Evolutionary conservation across 92 coral and sea anemone species (phyloP).

Genomic region (Desmophyllum pertusum): DNA sequence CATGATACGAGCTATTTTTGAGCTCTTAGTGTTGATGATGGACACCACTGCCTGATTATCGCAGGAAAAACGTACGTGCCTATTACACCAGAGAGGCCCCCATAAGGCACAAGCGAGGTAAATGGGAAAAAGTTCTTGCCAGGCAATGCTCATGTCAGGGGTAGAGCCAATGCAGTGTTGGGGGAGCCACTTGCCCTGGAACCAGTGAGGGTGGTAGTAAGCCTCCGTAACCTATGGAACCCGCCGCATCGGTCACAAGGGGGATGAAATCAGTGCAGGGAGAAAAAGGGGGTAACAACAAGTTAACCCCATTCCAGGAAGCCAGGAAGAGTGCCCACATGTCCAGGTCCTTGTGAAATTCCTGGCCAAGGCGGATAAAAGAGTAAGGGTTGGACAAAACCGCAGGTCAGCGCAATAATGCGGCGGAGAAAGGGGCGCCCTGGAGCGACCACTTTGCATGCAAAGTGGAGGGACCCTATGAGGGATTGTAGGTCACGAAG

Average conservation of each 20-base stretch:
- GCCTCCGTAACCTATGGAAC: not conserved
- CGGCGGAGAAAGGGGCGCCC: too few species aligned
- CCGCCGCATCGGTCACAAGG: not conserved
- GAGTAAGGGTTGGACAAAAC: not conserved
- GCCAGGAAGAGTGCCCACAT: slow-evolving; percentile 7
- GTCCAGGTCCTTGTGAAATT: not conserved
- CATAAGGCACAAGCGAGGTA: not conserved
- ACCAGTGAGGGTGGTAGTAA: too few species aligned
- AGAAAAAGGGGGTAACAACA: not conserved
- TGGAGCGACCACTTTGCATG: too few species aligned
- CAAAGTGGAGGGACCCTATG: too few species aligned
- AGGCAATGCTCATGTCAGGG: not conserved
- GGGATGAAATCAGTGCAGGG: too few species aligned
- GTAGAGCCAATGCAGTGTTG: not conserved
- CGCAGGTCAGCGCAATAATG: not conserved
- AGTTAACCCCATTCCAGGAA: slow-evolving; percentile 6
- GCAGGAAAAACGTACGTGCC: not conserved
- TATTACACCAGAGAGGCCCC: not conserved
- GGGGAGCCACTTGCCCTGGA: not conserved
- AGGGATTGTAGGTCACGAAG: not conserved
- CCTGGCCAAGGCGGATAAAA: too few species aligned
- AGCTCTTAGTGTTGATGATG: not conserved
- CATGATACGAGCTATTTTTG: not conserved
- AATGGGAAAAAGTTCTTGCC: not conserved
- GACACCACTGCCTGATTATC: not conserved